These are phyloP conservation scores for Stigmatopora nigra DNA, from an alignment of 2,113 vertebrate species.

Conservation along the genomic window DNA sequence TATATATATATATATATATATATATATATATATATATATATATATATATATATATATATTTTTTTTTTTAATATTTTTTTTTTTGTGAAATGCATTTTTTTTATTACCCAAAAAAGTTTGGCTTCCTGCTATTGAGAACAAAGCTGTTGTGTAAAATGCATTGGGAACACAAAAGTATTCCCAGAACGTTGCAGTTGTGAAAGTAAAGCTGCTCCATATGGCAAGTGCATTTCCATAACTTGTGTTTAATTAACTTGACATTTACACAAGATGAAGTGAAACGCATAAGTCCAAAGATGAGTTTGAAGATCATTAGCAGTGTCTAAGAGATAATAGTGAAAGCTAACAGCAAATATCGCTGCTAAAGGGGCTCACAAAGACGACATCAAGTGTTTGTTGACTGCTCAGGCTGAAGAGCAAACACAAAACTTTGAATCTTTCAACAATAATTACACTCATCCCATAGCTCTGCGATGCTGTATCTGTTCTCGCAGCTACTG, in stretches of 20 bases:
- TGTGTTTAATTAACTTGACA: background rate
- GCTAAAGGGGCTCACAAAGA: slow-evolving; percentile 78
- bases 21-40: too few species aligned
- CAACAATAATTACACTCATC: slow-evolving; percentile 70
- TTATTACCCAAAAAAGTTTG: too few species aligned
- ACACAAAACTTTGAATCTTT: slow-evolving; percentile 73
- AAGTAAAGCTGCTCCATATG: background rate
- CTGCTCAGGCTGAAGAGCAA: slow-evolving; percentile 81
- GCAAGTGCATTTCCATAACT: background rate
- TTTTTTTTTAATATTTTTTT: too few species aligned
- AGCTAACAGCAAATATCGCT: slow-evolving; percentile 79
- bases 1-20: too few species aligned
- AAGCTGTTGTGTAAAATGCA: background rate
- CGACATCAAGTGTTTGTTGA: slow-evolving; percentile 86
- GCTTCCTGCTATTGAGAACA: too few species aligned
- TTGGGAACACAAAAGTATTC: background rate
- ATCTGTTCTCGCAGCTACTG: slow-evolving; percentile 22
- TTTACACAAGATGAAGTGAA: slow-evolving; percentile 10
- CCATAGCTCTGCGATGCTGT: slow-evolving; percentile 36
- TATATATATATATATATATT: too few species aligned
- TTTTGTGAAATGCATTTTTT: too few species aligned
- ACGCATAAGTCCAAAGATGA: slow-evolving; percentile 28
- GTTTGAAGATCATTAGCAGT: slow-evolving; percentile 71
- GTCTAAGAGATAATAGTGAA: slow-evolving; percentile 69
- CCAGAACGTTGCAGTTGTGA: background rate